A percentile compares a stretch with the other conserved stretches of the same genome.
Evolutionary conservation across 2,888 invertebrate genomes (phyloP).

Genomic region (Spicauda simplicius): DNA sequence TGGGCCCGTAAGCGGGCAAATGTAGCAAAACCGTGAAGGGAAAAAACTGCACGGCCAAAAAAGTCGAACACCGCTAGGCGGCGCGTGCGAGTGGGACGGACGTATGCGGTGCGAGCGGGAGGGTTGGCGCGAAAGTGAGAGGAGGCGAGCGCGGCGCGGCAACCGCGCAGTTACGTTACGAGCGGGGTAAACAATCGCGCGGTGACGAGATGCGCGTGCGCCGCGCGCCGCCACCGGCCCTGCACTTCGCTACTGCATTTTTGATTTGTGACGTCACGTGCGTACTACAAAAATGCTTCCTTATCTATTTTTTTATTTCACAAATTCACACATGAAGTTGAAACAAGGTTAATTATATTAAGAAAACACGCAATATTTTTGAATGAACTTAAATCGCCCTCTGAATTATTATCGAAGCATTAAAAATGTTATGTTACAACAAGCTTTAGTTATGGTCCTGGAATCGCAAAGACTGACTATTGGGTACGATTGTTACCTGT

Average conservation of each 20-base stretch:
- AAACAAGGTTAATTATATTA: too few species aligned
- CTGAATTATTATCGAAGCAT: too few species aligned
- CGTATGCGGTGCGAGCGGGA: constrained; percentile 54
- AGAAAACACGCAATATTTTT: too few species aligned
- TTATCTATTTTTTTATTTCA: not conserved
- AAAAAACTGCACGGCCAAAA: constrained; percentile 81
- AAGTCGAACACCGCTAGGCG: constrained; percentile 81
- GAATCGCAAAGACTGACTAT: too few species aligned
- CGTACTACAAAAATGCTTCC: constrained; percentile 2
- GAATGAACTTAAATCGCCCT: too few species aligned
- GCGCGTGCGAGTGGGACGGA: constrained; percentile 56
- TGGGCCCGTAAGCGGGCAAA: constrained; percentile 68
- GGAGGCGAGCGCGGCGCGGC: constrained; percentile 77
- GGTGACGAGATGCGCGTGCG: constrained; percentile 75
- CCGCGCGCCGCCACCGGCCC: constrained; percentile 58
- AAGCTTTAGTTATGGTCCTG: too few species aligned
- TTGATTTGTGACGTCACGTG: constrained; percentile 68
- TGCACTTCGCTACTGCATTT: constrained; percentile 79
- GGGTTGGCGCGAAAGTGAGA: constrained; percentile 80
- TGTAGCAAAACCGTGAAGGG: constrained; percentile 69
- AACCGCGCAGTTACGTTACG: constrained; percentile 78
- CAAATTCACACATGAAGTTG: not conserved
- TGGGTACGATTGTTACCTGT: not conserved
- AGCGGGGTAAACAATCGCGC: constrained; percentile 81
- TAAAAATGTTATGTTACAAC: too few species aligned